A percentile compares a stretch with the other conserved stretches of the same genome.
These are phyloP conservation scores for Gallinago media DNA, from an alignment of 2,113 vertebrate genomes.

Conservation along the genomic window DNA sequence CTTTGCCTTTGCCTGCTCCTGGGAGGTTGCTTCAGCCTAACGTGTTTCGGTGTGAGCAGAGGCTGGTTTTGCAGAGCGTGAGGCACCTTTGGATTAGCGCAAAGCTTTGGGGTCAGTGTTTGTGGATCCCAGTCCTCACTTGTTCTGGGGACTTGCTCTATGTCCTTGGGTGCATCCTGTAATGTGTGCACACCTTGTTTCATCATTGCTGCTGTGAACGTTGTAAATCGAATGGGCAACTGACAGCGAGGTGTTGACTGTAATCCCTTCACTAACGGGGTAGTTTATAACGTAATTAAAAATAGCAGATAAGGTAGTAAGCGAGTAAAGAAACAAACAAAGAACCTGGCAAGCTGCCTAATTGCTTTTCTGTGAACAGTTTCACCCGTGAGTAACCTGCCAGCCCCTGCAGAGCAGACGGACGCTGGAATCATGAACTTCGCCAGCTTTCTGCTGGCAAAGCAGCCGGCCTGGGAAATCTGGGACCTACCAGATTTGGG, in stretches of 20 bases:
- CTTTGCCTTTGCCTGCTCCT: not conserved
- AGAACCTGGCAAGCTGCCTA: not conserved
- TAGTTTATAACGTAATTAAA: not conserved
- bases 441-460: not conserved
- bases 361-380: not conserved
- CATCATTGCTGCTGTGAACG: fast-evolving
- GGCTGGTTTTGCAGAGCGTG: not conserved
- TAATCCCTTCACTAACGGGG: not conserved
- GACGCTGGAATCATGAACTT: fast-evolving
- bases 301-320: not conserved
- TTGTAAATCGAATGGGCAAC: not conserved
- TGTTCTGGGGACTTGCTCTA: not conserved
- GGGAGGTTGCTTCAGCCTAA: fast-evolving
- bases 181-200: not conserved
- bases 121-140: not conserved
- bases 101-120: not conserved
- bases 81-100: fast-evolving
- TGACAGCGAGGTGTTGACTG: not conserved
- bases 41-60: fast-evolving
- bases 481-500: not conserved
- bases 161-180: not conserved
- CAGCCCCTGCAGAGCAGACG: fast-evolving
- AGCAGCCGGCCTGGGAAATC: not conserved
- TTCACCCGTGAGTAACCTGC: not conserved
- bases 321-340: not conserved